Evolutionary conservation across 2,113 vertebrate genomes (phyloP), one percentile per base, ranked within the genome.

Genomic region (Arvicanthis niloticus): DNA sequence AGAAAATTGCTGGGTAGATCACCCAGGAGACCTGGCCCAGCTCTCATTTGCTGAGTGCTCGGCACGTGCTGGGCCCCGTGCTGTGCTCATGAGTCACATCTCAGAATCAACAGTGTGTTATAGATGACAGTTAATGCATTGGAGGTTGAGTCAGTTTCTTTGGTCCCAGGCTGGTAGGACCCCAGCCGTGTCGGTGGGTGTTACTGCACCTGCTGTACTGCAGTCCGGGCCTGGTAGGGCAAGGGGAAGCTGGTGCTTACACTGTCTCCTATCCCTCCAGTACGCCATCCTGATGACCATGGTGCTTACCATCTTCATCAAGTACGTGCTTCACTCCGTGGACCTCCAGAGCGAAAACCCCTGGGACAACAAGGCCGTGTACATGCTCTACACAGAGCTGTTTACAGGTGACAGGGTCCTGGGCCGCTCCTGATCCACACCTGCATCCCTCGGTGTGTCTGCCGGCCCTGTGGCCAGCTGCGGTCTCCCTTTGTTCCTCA

Each of bases 321-420:
- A 99, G 96, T 99, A 99, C n/a, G 95, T 99, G 2, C 98, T 99
- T 62, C 99, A 99, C 97, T 99, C 99, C 0, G 91, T 99, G 4
- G 99, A 99, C 97, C 99, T 99, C 62, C 99, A 99, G 98, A 99
- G 99, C 3, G 99, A 99, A 92, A 99, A 99, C 96, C 99, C 99
- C 8, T 99, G 99, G 99, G 99, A 99, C 98, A 99, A 99, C 98
- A 99, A 99, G 97, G 99, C 99, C 0, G 99, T 99, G 48, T 99
- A 99, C 95, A 99, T 99, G 99, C 99, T 99, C 22, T 99, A 99
- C 98, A 99, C 99, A 0, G 99, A 99, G 98, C 99, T 99, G 80
- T 99, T 99, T 97, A 99, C 99, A 29, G 99, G 99, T 99, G 94
- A 45, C 17, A 4, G 0, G 1, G 16, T n/a, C 48, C 24, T 2